A percentile compares a stretch with the other conserved stretches of the same genome.
Evolutionary conservation across 92 coral and sea anemone species (phyloP).

Genomic region (Epizoanthus scotinus): DNA sequence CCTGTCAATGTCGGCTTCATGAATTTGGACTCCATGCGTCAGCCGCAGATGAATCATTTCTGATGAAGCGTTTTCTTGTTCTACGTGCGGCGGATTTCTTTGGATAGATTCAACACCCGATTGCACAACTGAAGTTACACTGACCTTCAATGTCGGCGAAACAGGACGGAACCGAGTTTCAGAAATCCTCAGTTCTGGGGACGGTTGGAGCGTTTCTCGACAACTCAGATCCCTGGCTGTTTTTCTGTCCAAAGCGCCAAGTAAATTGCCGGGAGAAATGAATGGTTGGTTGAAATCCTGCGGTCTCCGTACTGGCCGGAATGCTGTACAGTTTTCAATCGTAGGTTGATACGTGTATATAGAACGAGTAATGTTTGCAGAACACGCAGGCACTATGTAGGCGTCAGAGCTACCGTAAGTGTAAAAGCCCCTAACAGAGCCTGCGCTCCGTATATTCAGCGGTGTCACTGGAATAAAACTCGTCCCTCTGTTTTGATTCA

Average conservation of each 20-base stretch:
- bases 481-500: slow-evolving; percentile 15
- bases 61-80: background rate
- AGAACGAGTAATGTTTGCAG: background rate
- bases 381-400: background rate
- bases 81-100: background rate
- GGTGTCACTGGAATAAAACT: slow-evolving; percentile 23
- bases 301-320: slow-evolving; percentile 30
- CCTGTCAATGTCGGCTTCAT: slow-evolving; percentile 23
- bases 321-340: slow-evolving; percentile 26
- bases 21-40: background rate
- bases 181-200: slow-evolving; percentile 25
- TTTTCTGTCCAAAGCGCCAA: slow-evolving; percentile 18
- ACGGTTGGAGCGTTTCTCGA: slow-evolving; percentile 27
- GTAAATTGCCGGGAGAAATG: background rate
- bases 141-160: slow-evolving; percentile 29
- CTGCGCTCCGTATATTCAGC: slow-evolving; percentile 23
- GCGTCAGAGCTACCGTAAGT: background rate
- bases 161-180: slow-evolving; percentile 30
- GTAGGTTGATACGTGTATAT: slow-evolving; percentile 27
- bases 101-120: slow-evolving; percentile 15
- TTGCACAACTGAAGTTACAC: background rate
- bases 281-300: background rate
- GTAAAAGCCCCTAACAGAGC: background rate
- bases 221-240: slow-evolving; percentile 30
- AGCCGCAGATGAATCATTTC: slow-evolving; percentile 20